Evolutionary conservation across 2,888 invertebrate species (phyloP), one percentile per base, ranked within the genome.

Genomic region (Lysandra bellargus): DNA sequence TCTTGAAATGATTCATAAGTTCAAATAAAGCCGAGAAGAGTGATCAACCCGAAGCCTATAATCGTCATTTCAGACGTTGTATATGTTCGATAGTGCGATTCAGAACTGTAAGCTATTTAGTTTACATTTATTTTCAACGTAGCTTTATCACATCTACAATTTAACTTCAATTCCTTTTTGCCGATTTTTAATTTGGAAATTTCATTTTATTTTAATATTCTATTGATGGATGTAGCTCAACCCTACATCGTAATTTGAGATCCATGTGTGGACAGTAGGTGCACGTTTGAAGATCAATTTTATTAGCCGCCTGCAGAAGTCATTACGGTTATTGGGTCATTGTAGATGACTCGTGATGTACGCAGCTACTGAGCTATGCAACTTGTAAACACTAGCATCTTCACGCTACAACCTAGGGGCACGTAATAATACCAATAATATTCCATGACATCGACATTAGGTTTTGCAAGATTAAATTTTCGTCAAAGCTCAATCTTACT

Each of bases 251-350:
- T 53, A 53, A 57, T 75, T 53, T 14, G 6, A 49, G 75, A 44
- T 49, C 53, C 76, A 76, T 76, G 33, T 76, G 76, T 76, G 57
- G 76, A 76, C 33, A 74, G 23, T 75, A 23, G 30, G 33, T 53
- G 53, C 14, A 57, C 33, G 17, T 76, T 44, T 44, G 76, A 57
- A 76, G 76, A 76, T 57, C 76, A 57, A 75, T 44, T 75, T 75
- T 49, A 75, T 75, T 75, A 75, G 53, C 57, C 49, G 76, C 49
- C 76, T 76, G 76, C 76, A 76, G 30, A 76, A 76, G 76, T 76
- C 76, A 76, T 76, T 76, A 76, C 76, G 49, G 76, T 76, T 57
- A 76, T 30, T 76, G 33, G 76, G 76, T 76, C 76, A 53, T 23
- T 3, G 53, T 44, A 76, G 49, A 76, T 76, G 76, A 53, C 76